Percentiles rank a stretch among this genome's conserved stretches.
These are phyloP conservation scores for Dipodomys stephensi DNA, from an alignment of 2,113 vertebrate species.

Conservation along the genomic window DNA sequence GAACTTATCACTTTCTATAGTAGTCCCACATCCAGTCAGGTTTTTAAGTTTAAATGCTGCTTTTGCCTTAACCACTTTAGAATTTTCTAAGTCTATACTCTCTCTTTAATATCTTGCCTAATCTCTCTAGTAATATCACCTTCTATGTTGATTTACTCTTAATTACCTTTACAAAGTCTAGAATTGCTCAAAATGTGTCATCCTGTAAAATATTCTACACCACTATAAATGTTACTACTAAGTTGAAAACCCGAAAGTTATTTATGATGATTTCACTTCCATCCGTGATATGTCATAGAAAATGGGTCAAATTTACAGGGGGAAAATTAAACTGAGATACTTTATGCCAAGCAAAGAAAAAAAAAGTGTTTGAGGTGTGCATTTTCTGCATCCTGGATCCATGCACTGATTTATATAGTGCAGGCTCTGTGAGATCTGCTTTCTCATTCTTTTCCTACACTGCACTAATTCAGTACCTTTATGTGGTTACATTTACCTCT, in stretches of 20 bases:
- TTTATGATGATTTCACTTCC: background rate
- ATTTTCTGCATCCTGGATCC: background rate
- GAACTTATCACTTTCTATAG: background rate
- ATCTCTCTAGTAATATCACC: no score
- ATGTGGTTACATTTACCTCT: background rate
- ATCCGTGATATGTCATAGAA: background rate
- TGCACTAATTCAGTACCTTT: accelerated
- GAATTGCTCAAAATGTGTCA: background rate
- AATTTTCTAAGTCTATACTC: background rate
- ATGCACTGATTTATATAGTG: background rate
- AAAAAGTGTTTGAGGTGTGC: background rate
- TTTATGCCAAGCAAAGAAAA: background rate
- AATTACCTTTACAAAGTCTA: background rate
- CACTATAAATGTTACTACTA: background rate
- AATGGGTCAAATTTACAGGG: background rate
- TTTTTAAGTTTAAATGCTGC: background rate
- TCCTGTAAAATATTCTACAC: background rate
- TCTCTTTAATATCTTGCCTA: background rate
- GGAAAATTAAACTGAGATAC: background rate
- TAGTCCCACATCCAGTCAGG: background rate
- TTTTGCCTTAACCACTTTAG: background rate
- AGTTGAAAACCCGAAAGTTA: background rate
- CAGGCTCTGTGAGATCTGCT: background rate
- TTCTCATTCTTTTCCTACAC: background rate
- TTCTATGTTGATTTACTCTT: background rate